These are phyloP conservation scores for Orchesella flavescens DNA, from an alignment of 2,888 invertebrate genomes.

Conservation along the genomic window DNA sequence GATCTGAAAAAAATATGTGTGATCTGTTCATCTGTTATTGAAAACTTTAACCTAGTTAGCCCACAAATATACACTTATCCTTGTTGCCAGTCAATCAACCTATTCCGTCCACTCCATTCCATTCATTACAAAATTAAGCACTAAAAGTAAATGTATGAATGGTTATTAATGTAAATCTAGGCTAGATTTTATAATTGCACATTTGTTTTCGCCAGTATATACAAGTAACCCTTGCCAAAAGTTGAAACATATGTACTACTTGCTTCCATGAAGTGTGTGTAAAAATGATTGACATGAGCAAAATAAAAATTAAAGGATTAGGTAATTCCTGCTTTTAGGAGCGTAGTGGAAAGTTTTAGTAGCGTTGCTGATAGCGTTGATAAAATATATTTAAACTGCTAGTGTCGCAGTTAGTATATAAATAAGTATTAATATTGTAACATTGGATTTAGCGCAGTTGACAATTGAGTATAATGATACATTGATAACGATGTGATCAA, in stretches of 20 bases:
- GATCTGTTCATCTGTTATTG: constrained; percentile 4
- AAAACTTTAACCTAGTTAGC: constrained; percentile 33
- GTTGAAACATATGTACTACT: not conserved
- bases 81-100: constrained; percentile 29
- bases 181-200: constrained; percentile 17
- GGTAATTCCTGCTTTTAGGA: too few relatives aligned
- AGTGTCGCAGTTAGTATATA: too few relatives aligned
- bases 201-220: not conserved
- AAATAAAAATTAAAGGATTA: too few relatives aligned
- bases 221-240: not conserved
- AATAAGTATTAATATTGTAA: too few relatives aligned
- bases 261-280: too few relatives aligned
- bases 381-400: too few relatives aligned
- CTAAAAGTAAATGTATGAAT: not conserved
- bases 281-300: too few relatives aligned
- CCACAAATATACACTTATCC: not conserved
- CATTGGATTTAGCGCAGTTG: too few relatives aligned
- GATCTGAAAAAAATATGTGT: not conserved
- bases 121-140: not conserved
- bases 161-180: not conserved
- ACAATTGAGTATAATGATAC: too few relatives aligned
- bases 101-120: constrained; percentile 7
- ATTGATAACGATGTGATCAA: too few relatives aligned
- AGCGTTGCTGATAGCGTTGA: too few relatives aligned
- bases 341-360: too few relatives aligned